These are phyloP conservation scores for Seison nebaliae DNA, from an alignment of 1,140 invertebrate genomes.

Conservation along the genomic window DNA sequence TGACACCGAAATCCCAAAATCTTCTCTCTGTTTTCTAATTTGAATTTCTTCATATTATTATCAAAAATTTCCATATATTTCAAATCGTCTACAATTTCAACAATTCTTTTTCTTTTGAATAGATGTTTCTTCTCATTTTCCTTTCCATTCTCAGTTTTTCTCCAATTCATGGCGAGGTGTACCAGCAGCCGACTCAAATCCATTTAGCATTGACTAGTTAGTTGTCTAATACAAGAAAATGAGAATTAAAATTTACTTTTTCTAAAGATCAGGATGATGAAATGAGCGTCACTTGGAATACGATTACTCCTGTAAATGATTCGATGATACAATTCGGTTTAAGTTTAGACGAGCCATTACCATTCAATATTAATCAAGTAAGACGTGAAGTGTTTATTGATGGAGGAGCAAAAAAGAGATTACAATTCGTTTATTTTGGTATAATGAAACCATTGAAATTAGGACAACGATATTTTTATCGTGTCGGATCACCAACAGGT, in stretches of 20 bases:
- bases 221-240: not conserved
- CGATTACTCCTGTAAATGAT: constrained; percentile 39
- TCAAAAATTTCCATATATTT: too few species aligned
- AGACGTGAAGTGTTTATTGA: constrained; percentile 43
- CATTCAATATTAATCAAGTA: constrained; percentile 32
- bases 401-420: constrained; percentile 39
- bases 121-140: too few species aligned
- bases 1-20: too few species aligned
- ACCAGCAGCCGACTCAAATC: too few species aligned
- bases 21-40: too few species aligned
- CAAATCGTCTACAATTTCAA: too few species aligned
- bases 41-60: too few species aligned
- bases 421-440: constrained; percentile 54
- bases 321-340: constrained; percentile 50
- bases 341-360: constrained; percentile 24
- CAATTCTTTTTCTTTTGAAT: too few species aligned
- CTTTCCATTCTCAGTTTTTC: too few species aligned
- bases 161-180: too few species aligned
- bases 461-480: constrained; percentile 42
- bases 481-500: constrained; percentile 40
- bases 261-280: constrained; percentile 1
- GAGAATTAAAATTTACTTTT: constrained; percentile 12
- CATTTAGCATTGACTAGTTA: too few species aligned
- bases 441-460: constrained; percentile 34
- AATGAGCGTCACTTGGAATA: constrained; percentile 66